phyloP scores from a whole-genome alignment of 1,140 invertebrate species.

The Anoplophora glabripennis region DNA sequence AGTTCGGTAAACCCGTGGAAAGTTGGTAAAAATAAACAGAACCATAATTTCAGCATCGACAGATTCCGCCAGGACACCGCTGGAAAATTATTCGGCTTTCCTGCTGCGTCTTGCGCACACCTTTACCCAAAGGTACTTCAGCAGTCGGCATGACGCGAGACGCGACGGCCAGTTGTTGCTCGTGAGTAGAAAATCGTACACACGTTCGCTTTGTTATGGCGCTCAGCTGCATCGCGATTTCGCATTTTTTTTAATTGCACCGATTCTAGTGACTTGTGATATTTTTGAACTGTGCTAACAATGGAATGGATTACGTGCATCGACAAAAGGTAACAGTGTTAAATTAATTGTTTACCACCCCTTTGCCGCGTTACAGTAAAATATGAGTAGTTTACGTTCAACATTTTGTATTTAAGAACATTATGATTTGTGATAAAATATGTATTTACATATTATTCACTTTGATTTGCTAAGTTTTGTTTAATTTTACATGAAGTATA shows the following conservation, averaged over 20 bases:
- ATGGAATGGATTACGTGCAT: constrained; percentile 21
- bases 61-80: neutral
- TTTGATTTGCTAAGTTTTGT: no score
- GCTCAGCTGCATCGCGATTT: neutral
- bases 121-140: neutral
- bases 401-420: no score
- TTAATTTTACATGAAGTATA: no score
- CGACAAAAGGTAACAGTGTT: constrained; percentile 11
- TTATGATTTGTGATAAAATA: no score
- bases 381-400: no score
- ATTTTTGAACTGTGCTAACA: neutral
- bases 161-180: constrained; percentile 3
- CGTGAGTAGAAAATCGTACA: neutral
- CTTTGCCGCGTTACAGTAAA: no score
- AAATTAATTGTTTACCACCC: no score
- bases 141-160: neutral
- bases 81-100: constrained; percentile 1
- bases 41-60: no score
- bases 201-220: neutral
- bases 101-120: constrained; percentile 1
- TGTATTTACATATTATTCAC: no score
- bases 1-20: no score
- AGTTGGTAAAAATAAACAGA: no score
- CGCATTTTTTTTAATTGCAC: neutral
- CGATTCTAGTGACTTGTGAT: neutral